Conservation (phyloP, 2,113 vertebrate species). For the Anoplopoma fimbria region DNA sequence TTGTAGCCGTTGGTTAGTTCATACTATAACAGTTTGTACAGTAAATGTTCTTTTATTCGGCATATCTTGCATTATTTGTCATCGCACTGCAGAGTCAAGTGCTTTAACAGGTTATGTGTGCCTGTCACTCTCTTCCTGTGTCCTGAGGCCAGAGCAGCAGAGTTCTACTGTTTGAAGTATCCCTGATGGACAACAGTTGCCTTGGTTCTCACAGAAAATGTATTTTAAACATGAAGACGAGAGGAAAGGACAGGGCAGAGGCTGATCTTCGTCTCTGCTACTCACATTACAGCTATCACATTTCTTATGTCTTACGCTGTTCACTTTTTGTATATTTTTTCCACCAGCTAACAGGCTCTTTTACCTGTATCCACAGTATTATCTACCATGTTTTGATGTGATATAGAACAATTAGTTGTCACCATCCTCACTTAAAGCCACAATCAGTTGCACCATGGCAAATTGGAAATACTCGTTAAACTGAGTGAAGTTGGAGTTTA, state of each 20-base stretch:
- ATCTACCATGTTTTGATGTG: not conserved
- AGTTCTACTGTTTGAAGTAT: constrained; percentile 50
- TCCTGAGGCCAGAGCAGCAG: constrained; percentile 26
- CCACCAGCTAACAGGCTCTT: not conserved
- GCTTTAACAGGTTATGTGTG: constrained; percentile 52
- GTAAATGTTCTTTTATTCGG: constrained; percentile 32
- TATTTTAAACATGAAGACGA: constrained; percentile 46
- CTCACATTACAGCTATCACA: constrained; percentile 22
- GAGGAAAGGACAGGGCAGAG: constrained; percentile 2
- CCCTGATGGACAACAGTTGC: constrained; percentile 63
- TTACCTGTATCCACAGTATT: not conserved
- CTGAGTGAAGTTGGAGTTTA: not conserved
- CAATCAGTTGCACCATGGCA: not conserved
- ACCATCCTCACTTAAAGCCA: not conserved
- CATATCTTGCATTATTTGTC: constrained; percentile 46
- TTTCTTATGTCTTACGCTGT: not conserved
- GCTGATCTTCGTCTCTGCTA: constrained; percentile 33
- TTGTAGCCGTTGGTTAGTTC: not conserved
- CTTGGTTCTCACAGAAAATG: constrained; percentile 50
- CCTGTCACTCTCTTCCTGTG: constrained; percentile 27
- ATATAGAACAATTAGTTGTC: not conserved
- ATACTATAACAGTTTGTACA: not conserved
- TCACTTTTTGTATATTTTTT: not conserved
- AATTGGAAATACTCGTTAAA: not conserved
- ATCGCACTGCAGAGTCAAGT: constrained; percentile 40